Percentiles rank a stretch among this genome's conserved stretches.
Conservation (phyloP, 2,113 vertebrate genomes). For the Sphyrna mokarran region DNA sequence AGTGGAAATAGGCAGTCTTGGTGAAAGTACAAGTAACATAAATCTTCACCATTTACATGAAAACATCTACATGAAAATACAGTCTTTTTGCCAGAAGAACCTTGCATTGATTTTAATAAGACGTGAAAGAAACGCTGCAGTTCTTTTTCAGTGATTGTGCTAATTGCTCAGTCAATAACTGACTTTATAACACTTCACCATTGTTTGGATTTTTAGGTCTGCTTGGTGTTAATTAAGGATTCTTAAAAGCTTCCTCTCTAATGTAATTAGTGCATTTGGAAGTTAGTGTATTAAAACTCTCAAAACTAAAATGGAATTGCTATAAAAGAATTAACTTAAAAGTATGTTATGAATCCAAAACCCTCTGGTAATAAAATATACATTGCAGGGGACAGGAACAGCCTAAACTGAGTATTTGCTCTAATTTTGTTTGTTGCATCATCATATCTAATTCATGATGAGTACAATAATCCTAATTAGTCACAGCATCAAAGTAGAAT, state of each 20-base stretch:
- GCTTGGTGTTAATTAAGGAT: not conserved
- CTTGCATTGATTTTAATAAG: not conserved
- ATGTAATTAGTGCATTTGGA: not conserved
- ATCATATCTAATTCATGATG: not conserved
- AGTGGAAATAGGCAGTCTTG: too few species aligned
- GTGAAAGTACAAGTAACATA: too few species aligned
- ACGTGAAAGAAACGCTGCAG: not conserved
- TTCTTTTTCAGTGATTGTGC: not conserved
- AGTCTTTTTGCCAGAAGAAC: not conserved
- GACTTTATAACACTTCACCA: not conserved
- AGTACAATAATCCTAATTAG: not conserved
- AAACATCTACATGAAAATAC: not conserved
- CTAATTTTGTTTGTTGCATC: not conserved
- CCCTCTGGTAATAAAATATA: not conserved
- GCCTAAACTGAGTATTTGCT: not conserved
- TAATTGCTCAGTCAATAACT: not conserved
- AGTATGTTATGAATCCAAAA: not conserved
- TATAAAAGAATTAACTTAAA: not conserved
- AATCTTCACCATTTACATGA: not conserved
- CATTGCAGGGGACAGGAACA: not conserved
- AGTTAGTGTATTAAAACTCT: not conserved
- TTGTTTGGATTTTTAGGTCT: not conserved
- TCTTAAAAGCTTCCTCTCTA: not conserved
- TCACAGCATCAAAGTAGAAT: not conserved
- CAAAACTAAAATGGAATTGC: not conserved